phyloP scores from a whole-genome alignment of 2,888 invertebrate species.

The Ectobius pallidus region DNA sequence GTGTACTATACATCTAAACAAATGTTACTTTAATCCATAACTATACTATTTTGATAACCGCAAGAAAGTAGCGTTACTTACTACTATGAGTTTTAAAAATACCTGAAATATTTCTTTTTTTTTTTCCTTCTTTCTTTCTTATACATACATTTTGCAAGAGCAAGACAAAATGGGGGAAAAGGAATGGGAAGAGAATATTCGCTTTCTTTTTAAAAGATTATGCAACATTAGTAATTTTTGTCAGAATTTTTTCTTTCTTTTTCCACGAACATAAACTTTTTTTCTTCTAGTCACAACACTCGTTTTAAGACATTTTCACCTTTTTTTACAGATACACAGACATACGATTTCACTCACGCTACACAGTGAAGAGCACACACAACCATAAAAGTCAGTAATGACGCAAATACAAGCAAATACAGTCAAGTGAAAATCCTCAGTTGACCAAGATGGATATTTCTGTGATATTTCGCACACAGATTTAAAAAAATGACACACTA shows the following conservation, averaged over 20 bases:
- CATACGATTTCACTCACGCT: background rate
- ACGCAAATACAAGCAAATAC: background rate
- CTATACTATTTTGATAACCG: constrained; percentile 19
- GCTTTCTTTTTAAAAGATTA: constrained; percentile 19
- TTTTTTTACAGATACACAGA: background rate
- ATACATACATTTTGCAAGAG: constrained; percentile 1
- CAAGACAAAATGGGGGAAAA: constrained; percentile 10
- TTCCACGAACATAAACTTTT: constrained; percentile 14
- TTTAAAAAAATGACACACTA: too few species aligned
- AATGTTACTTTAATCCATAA: constrained; percentile 20
- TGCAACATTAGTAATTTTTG: constrained; percentile 9
- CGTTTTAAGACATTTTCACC: constrained; percentile 2
- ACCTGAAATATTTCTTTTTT: constrained; percentile 38
- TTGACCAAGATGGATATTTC: background rate
- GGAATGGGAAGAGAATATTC: constrained; percentile 11
- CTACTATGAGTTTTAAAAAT: constrained; percentile 41
- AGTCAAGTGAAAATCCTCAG: background rate
- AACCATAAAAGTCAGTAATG: background rate
- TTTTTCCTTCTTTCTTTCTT: constrained; percentile 13
- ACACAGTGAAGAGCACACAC: background rate
- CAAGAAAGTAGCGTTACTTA: constrained; percentile 15
- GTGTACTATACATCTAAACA: constrained; percentile 26
- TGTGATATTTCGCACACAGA: too few species aligned
- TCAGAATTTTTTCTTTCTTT: background rate
- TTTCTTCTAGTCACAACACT: background rate